phyloP scores from a whole-genome alignment of 2,113 vertebrate genomes.

The Pithys albifrons region DNA sequence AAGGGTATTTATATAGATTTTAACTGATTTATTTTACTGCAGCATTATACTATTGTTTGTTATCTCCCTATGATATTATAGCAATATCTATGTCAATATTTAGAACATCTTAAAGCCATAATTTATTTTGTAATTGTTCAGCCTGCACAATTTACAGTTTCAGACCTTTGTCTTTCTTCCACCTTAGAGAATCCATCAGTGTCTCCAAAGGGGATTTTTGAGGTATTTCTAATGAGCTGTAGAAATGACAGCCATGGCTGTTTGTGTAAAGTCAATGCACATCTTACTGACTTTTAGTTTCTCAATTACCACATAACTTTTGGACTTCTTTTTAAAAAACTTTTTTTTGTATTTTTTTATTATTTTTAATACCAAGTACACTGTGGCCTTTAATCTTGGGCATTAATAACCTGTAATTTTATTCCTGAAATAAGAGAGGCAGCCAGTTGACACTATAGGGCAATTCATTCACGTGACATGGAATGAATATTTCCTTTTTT shows the following conservation, averaged over 20 bases:
- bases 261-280: not conserved
- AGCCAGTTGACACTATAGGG: not conserved
- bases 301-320: not conserved
- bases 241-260: not conserved
- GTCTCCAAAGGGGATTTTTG: not conserved
- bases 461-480: not conserved
- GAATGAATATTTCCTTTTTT: accelerated
- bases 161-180: not conserved
- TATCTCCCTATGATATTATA: not conserved
- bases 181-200: not conserved
- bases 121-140: not conserved
- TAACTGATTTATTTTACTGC: not conserved
- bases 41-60: too few species aligned
- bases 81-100: not conserved
- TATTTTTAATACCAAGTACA: not conserved
- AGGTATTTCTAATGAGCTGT: not conserved
- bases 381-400: not conserved
- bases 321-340: not conserved
- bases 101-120: not conserved
- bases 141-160: not conserved
- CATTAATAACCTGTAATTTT: not conserved
- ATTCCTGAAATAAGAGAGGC: not conserved
- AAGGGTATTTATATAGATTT: not conserved
- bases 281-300: not conserved
- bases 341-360: not conserved